Evolutionary conservation across 2,113 vertebrate genomes (phyloP).

Genomic region (Corvus cornix): DNA sequence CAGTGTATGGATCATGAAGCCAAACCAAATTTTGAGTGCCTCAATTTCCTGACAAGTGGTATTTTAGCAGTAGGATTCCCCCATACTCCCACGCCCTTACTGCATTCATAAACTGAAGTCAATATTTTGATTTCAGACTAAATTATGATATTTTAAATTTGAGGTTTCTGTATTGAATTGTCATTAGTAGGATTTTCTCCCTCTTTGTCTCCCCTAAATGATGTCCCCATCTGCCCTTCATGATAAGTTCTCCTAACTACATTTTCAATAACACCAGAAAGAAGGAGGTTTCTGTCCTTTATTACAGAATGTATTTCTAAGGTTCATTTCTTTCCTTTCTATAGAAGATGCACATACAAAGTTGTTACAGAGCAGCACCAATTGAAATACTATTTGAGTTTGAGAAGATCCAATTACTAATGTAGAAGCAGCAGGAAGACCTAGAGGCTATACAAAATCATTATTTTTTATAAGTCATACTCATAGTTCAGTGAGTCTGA

Average conservation of each 20-base stretch:
- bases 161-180: neutral
- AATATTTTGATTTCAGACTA: neutral
- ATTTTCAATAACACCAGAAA: neutral
- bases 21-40: neutral
- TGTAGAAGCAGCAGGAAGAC: neutral
- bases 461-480: neutral
- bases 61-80: neutral
- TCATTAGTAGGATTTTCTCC: neutral
- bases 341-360: neutral
- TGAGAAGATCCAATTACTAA: neutral
- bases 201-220: neutral
- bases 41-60: neutral
- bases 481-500: neutral
- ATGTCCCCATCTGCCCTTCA: neutral
- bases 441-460: neutral
- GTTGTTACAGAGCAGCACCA: neutral
- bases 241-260: neutral
- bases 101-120: neutral
- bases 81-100: neutral
- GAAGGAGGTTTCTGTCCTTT: neutral
- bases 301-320: neutral
- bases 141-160: neutral
- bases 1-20: neutral
- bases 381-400: neutral
- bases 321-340: neutral